Base-by-base conservation (phyloP, 2,113 vertebrate genomes). In the Prochilodus magdalenae region DNA sequence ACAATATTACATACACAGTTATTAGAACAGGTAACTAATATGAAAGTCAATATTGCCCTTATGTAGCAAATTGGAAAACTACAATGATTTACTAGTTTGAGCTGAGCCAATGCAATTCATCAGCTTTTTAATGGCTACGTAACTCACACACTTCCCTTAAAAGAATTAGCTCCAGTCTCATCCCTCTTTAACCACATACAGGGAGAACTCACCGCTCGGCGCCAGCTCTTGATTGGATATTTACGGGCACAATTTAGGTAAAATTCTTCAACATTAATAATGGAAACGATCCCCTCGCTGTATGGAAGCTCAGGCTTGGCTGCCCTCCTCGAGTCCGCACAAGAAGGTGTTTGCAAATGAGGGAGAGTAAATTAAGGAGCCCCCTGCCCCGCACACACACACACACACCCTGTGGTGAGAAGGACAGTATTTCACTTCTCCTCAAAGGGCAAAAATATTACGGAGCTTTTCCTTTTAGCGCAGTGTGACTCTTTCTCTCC, bases 201-300 rank as follows among this genome's bases (percentile, higher is more conserved):
- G 63, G 57, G 67, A 74, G 15, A 51, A 65, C 22, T 11, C 57
- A 47, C 10, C n/a, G 74, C 72, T 82, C 77, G 55, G 22, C 18
- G 71, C 72, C 72, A 51, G 80, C 71, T 62, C 66, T 47, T 83
- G 75, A 83, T 79, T 83, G 73, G 27, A 75, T 27, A 75, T 91
- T 89, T 89, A 88, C 80, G 76, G 74, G 80, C 87, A 88, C 81
- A 90, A 79, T 92, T 87, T 87, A 53, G 86, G 80, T 73, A 29
- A 89, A 90, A 79, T 69, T 89, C 87, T 87, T 82, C 57, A 77
- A 75, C 85, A 91, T 93, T 91, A 92, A 91, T 90, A 91, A 92
- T 91, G 82, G 87, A 90, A 89, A 86, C 6, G 7, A 82, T 86
- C n/a, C 77, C 77, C 59, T 83, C 53, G 65, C 49, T 72, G 79